A percentile compares a stretch with the other conserved stretches of the same genome.
These are phyloP conservation scores for Psilopsiagon aurifrons DNA, from an alignment of 2,113 vertebrate genomes.

Conservation along the genomic window DNA sequence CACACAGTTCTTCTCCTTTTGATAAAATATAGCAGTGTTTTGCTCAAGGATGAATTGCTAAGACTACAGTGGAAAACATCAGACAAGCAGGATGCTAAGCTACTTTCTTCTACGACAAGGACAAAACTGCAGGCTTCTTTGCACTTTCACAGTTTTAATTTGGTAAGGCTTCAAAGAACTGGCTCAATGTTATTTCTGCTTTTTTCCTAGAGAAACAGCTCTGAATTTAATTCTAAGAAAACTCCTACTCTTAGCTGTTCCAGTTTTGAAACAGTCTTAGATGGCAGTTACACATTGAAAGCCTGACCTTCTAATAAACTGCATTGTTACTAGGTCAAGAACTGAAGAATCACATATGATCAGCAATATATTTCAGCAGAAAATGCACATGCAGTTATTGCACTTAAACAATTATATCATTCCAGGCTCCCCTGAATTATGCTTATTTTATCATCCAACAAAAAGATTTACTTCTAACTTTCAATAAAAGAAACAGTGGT, in stretches of 20 bases:
- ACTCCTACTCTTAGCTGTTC: not conserved
- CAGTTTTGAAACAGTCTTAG: not conserved
- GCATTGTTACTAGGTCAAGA: not conserved
- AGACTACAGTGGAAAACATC: not conserved
- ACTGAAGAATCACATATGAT: not conserved
- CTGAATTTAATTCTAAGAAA: not conserved
- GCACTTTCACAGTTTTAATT: not conserved
- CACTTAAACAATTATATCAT: not conserved
- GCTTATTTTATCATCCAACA: not conserved
- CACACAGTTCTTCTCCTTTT: not conserved
- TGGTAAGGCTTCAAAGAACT: not conserved
- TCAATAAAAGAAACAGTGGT: not conserved
- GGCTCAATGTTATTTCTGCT: not conserved
- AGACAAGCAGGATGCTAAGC: not conserved
- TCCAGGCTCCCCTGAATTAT: not conserved
- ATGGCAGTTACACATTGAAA: not conserved
- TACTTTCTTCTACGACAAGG: not conserved
- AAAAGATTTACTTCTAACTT: not conserved
- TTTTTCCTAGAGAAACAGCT: not conserved
- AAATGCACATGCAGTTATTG: not conserved
- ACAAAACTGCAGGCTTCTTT: not conserved
- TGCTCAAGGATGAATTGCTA: not conserved
- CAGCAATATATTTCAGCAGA: not conserved
- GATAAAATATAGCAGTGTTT: not conserved
- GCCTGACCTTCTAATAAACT: not conserved